Evolutionary conservation across 2,113 vertebrate genomes (phyloP), one percentile per base, ranked within the genome.

Genomic region (Ptyas mucosa): DNA sequence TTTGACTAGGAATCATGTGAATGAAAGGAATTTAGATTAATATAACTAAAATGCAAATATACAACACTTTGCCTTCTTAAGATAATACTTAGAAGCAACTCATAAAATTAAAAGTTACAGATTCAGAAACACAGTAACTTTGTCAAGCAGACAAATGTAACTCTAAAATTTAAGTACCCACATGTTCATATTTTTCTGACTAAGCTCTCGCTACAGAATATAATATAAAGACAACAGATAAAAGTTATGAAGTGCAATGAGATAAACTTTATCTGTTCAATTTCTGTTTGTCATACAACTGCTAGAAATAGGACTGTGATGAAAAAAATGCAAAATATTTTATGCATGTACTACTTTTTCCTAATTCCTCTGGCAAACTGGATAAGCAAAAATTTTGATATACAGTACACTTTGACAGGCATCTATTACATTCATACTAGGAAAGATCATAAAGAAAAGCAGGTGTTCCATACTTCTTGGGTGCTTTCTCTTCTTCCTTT

Each of bases 1-100:
- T 94, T 95, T 55, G 88, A 87, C 69, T 88, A 93, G 94, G 93
- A 95, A 58, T 93, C 92, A 51, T 24, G 46, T 88, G 88, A 95
- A 69, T 91, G 61, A 57, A 92, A 95, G 55, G 87, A 95, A 95
- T 55, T 57, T 11, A 51, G 57, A 53, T 88, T 92, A 92, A 92
- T 12, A 26, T 92, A 92, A 93, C 3, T 57, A 94, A 91, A 94
- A 93, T 8, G 39, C 39, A 81, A 90, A 93, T 91, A 54, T 69
- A 85, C 14, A 90, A 94, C 85, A 51, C 81, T 94, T 93, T 95
- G 58, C 57, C n/a, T 88, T 93, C 61, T 75, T 23, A 92, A 39
- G 8, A 10, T 55, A 52, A 46, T 39, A 89, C 24, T 55, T 92
- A 55, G 61, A 89, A 52, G 34, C 9, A 92, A 49, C 23, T 57